Evolutionary conservation across 2,888 invertebrate species (phyloP), one percentile per base, ranked within the genome.

Genomic region (Tenthredo amoena): DNA sequence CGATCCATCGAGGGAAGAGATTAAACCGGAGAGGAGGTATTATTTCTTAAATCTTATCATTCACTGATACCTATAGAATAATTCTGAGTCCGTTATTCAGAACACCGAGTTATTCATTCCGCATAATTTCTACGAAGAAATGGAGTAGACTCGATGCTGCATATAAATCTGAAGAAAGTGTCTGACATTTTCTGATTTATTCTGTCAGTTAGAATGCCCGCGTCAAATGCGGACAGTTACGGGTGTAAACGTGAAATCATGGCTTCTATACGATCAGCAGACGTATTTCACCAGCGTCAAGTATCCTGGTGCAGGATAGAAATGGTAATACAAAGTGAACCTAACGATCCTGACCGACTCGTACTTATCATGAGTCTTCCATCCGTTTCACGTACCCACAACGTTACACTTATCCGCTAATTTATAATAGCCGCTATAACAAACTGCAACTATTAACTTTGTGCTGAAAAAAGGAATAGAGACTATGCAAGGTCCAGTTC

Each of bases 221-320:
- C 34, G 34, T 34, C 89, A 87, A 85, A 87, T 87, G 87, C 82
- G 86, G 89, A 89, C 88, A 87, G 88, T 84, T 87, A 68, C 34
- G 87, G 89, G 88, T 88, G 88, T 89, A 90, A 89, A 89, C 88
- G 87, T 87, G 85, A 89, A 89, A 89, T 89, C 90, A 89, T 89
- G 88, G 90, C 89, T 40, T 83, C 86, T 90, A 90, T 89, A 89
- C 90, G 89, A 89, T 50, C 84, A 77, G 47, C 76, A 68, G 84
- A 79, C 84, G 34, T 74, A 81, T 74, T 74, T 15, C 18, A 68
- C 34, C 15, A 34, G 68, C 5, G 12, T 34, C 18, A 68, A 68
- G 34, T 68, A 68, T 68, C 68, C 31, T 34, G 15, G 18, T 68
- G 15, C 31, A 18, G 6, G 31, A 34, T 31, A 34, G 34, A 34